Evolutionary conservation across 2,113 vertebrate genomes (phyloP).

Genomic region (Mustela lutreola): DNA sequence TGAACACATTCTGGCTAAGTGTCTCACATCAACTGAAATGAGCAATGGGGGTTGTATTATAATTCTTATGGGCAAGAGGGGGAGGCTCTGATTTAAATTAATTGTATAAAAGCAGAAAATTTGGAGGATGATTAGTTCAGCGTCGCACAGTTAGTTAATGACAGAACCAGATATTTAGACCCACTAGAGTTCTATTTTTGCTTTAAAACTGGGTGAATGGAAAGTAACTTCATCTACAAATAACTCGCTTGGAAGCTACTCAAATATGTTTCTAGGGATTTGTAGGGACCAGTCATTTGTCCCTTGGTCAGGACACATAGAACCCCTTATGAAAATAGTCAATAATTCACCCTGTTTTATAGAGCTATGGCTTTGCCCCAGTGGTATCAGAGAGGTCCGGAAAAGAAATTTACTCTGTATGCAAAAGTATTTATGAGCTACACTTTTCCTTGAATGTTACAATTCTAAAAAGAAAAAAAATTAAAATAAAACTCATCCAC

Average conservation of each 20-base stretch:
- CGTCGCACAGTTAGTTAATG: neutral
- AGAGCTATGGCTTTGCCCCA: neutral
- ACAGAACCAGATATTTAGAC: neutral
- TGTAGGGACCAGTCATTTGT: neutral
- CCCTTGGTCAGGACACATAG: neutral
- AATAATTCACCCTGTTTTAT: neutral
- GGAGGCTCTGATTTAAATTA: neutral
- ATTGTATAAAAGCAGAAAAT: neutral
- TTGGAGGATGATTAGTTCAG: neutral
- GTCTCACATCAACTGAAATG: neutral
- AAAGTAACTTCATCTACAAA: neutral
- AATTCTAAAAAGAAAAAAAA: neutral
- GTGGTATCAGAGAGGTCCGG: neutral
- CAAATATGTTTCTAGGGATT: neutral
- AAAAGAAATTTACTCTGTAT: neutral
- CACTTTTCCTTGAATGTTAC: neutral
- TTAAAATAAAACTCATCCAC: neutral
- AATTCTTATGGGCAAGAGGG: neutral
- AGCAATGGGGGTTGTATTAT: neutral
- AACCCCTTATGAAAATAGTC: neutral
- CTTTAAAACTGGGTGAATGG: neutral
- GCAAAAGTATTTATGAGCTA: neutral
- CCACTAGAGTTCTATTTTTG: neutral
- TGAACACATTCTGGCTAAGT: neutral
- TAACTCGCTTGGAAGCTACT: constrained; percentile 14